Conservation (phyloP, 2,113 vertebrate genomes). For the Ursus arctos region DNA sequence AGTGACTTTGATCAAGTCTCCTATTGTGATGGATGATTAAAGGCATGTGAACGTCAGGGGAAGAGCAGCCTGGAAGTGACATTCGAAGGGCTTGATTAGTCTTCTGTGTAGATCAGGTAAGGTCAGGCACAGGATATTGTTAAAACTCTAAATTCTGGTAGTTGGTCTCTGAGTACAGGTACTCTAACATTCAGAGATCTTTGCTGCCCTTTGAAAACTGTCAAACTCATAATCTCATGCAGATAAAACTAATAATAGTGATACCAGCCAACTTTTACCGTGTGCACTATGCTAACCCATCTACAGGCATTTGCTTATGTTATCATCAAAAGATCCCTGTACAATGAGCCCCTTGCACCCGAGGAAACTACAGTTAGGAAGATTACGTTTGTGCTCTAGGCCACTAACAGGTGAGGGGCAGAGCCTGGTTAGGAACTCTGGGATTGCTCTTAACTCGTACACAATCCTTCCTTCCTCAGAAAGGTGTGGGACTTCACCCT, state of each 20-base stretch:
- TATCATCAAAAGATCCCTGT: not conserved
- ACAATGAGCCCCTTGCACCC: not conserved
- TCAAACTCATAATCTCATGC: not conserved
- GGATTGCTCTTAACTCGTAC: not conserved
- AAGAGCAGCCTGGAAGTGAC: slow-evolving; percentile 29
- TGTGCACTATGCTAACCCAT: not conserved
- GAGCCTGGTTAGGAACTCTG: not conserved
- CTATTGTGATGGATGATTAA: slow-evolving; percentile 77
- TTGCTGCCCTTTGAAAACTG: slow-evolving; percentile 62
- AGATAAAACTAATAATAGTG: not conserved
- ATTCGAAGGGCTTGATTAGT: slow-evolving; percentile 83
- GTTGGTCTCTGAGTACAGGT: slow-evolving; percentile 45
- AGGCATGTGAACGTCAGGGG: slow-evolving; percentile 77
- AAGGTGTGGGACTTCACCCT: not conserved
- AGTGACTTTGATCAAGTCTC: slow-evolving; percentile 73
- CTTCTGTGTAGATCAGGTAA: slow-evolving; percentile 72
- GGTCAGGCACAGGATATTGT: slow-evolving; percentile 67
- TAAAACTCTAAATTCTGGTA: slow-evolving; percentile 64
- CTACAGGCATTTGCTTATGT: not conserved
- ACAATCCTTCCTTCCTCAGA: not conserved
- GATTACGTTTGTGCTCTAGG: not conserved
- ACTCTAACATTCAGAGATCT: slow-evolving; percentile 44
- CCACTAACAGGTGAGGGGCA: not conserved
- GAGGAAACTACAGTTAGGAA: not conserved
- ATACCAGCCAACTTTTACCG: not conserved